A percentile compares a stretch with the other conserved stretches of the same genome.
Conservation (phyloP, 2,113 vertebrate genomes). For the Calyptommatus sinebrachiatus region DNA sequence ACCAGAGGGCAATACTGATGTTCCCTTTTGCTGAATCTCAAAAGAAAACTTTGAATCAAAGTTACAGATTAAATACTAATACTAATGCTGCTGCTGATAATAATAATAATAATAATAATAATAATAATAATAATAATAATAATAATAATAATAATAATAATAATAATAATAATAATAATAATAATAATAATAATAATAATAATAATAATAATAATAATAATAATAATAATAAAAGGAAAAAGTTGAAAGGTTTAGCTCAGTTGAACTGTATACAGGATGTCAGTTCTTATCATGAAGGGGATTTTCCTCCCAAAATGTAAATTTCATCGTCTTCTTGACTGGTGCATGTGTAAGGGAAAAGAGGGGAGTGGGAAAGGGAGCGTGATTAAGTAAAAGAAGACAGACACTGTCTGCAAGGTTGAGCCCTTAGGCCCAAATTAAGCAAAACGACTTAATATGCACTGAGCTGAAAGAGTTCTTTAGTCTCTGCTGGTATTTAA, state of each 20-base stretch:
- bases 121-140: no score
- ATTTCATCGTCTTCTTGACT: constrained; percentile 11
- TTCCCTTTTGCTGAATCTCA: constrained; percentile 19
- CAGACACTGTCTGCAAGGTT: neutral
- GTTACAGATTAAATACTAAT: neutral
- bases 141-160: no score
- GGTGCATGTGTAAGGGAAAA: neutral
- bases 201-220: no score
- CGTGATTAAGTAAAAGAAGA: neutral
- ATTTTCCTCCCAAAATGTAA: neutral
- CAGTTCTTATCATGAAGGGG: neutral
- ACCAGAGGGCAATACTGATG: neutral
- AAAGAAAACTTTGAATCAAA: constrained; percentile 28
- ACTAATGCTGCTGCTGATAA: no score
- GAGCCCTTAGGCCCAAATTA: constrained; percentile 20
- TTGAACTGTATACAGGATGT: constrained; percentile 7
- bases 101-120: no score
- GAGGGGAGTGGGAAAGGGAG: neutral
- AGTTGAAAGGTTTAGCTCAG: neutral
- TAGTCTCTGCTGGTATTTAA: constrained; percentile 30
- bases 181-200: no score
- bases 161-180: no score
- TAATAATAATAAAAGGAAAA: neutral
- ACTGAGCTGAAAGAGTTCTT: constrained; percentile 23
- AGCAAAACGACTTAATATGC: constrained; percentile 25